phyloP scores from a whole-genome alignment of 1,140 invertebrate species.

The Sarcophaga peregrina region DNA sequence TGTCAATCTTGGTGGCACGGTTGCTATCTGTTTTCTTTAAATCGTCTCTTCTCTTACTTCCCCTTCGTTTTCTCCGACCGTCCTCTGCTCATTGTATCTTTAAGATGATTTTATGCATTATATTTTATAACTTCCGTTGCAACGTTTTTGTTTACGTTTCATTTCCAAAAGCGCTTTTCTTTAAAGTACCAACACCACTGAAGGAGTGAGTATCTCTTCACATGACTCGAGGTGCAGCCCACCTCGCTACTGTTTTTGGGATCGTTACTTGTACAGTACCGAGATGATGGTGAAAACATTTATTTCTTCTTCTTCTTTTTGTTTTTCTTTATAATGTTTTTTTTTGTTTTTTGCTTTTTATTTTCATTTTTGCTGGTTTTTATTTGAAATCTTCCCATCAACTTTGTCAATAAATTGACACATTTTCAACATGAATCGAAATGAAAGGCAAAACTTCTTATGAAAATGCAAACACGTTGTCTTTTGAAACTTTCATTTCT shows the following conservation, averaged over 20 bases:
- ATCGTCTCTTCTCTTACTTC: not conserved
- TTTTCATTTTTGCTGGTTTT: not conserved
- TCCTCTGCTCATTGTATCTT: not conserved
- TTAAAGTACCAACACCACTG: not conserved
- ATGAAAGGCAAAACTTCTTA: not conserved
- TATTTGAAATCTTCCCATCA: not conserved
- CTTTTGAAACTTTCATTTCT: not conserved
- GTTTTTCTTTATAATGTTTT: not conserved
- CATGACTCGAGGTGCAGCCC: conserved; percentile 31
- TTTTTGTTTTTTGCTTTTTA: not conserved
- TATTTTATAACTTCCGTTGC: conserved; percentile 41
- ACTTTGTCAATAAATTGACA: conserved; percentile 29
- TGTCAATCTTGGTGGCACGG: conserved; percentile 39
- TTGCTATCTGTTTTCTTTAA: not conserved
- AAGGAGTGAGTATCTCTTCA: not conserved
- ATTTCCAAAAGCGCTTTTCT: not conserved
- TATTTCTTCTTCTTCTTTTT: not conserved
- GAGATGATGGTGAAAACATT: not conserved
- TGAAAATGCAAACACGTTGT: not conserved
- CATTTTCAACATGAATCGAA: not conserved
- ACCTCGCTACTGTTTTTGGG: conserved; percentile 7
- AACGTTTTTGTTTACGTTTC: not conserved
- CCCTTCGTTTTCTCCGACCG: not conserved
- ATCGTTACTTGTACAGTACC: not conserved
- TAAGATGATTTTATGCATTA: not conserved